Percentiles rank a stretch among this genome's conserved stretches.
These are phyloP conservation scores for Nymphalis urticae DNA, from an alignment of 2,888 invertebrate genomes.

Conservation along the genomic window DNA sequence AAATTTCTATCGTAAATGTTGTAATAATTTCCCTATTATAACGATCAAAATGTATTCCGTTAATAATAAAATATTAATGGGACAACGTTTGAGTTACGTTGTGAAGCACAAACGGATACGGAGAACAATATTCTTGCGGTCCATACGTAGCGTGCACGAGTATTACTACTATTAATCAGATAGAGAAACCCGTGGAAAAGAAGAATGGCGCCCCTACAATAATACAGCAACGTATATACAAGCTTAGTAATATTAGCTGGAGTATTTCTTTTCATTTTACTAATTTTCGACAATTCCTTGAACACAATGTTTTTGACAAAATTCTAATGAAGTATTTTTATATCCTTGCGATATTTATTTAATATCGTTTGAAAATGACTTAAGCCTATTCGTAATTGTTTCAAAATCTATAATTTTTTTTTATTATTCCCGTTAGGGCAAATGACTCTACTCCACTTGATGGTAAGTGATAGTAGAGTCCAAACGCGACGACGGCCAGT, in stretches of 20 bases:
- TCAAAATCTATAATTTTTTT: too few relatives aligned
- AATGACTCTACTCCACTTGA: too few relatives aligned
- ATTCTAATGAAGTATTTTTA: too few relatives aligned
- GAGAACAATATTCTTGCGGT: constrained; percentile 59
- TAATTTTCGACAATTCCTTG: neutral
- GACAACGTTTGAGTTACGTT: constrained; percentile 45
- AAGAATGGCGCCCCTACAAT: constrained; percentile 52
- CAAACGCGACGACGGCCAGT: too few relatives aligned
- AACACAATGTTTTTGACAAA: neutral
- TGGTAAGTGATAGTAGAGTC: too few relatives aligned
- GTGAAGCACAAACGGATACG: constrained; percentile 44
- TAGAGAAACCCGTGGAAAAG: constrained; percentile 50
- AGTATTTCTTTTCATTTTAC: neutral
- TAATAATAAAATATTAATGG: constrained; percentile 49
- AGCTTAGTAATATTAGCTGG: neutral
- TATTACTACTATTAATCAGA: constrained; percentile 76
- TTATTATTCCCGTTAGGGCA: too few relatives aligned
- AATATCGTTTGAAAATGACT: too few relatives aligned
- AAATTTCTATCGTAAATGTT: neutral
- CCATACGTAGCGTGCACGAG: constrained; percentile 57
- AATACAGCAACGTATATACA: constrained; percentile 2
- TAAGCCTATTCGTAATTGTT: too few relatives aligned
- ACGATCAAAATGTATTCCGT: constrained; percentile 20
- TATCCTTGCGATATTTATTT: too few relatives aligned
- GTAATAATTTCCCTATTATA: constrained; percentile 7